Percentiles rank a stretch among this genome's conserved stretches.
These are phyloP conservation scores for Hesperia comma DNA, from an alignment of 2,888 invertebrate genomes.

Conservation along the genomic window DNA sequence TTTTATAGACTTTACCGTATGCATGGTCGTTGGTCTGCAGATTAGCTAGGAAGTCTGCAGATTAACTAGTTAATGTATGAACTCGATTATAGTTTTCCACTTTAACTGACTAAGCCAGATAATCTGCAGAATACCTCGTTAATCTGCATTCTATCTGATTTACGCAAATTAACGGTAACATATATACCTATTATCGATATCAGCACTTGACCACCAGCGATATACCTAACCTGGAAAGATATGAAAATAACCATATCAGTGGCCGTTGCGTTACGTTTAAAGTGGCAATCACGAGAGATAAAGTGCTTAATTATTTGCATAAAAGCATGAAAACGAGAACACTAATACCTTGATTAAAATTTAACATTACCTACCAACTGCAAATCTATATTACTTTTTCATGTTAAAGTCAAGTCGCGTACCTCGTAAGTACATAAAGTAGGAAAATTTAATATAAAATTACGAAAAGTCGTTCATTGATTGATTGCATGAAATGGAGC, in stretches of 20 bases:
- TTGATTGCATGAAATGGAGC: neutral
- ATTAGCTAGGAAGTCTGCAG: too few species aligned
- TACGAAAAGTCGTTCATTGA: neutral
- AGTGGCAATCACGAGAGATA: slow-evolving; percentile 12
- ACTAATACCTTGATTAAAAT: neutral
- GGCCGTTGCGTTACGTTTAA: slow-evolving; percentile 3
- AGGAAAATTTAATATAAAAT: neutral
- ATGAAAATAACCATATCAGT: slow-evolving; percentile 24
- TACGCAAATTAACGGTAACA: too few species aligned
- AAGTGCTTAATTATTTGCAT: neutral
- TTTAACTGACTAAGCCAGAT: too few species aligned
- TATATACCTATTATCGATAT: slow-evolving; percentile 2
- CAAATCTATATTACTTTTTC: neutral
- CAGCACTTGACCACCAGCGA: neutral
- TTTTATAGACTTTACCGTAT: too few species aligned
- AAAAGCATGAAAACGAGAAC: neutral
- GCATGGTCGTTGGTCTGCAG: too few species aligned
- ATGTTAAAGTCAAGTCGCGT: neutral
- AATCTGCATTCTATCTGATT: too few species aligned
- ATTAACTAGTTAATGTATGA: too few species aligned
- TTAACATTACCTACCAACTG: neutral
- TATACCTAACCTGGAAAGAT: neutral
- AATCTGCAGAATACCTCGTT: too few species aligned
- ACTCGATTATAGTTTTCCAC: too few species aligned
- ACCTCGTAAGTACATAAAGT: neutral